These are phyloP conservation scores for Passer montanus DNA, from an alignment of 2,113 vertebrate genomes.

Conservation along the genomic window DNA sequence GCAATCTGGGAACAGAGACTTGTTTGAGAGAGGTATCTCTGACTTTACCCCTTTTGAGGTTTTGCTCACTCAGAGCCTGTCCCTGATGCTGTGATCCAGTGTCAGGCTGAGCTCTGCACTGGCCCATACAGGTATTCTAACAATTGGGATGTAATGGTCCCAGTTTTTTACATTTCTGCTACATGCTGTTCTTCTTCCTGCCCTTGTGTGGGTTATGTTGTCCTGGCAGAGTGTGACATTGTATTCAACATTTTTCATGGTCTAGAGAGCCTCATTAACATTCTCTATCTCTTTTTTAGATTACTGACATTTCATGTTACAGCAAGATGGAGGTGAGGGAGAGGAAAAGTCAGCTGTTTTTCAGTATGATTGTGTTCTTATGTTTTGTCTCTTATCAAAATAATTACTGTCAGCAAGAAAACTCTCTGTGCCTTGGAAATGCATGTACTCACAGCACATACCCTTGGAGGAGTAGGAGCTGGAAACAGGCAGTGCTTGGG, in stretches of 20 bases:
- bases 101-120: background rate
- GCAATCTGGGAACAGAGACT: background rate
- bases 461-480: background rate
- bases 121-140: background rate
- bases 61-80: background rate
- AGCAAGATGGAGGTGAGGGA: background rate
- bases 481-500: background rate
- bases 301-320: background rate
- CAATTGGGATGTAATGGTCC: background rate
- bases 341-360: background rate
- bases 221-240: background rate
- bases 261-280: background rate
- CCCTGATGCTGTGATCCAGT: background rate
- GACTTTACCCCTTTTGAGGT: background rate
- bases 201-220: background rate
- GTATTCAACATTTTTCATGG: background rate
- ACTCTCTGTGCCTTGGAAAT: background rate
- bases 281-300: background rate
- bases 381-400: background rate
- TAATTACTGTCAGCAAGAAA: background rate
- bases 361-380: background rate
- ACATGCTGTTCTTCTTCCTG: background rate
- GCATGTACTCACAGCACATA: accelerated
- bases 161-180: background rate
- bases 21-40: background rate